Base-by-base conservation (phyloP, 2,113 vertebrate species). In the Chionomys nivalis region DNA sequence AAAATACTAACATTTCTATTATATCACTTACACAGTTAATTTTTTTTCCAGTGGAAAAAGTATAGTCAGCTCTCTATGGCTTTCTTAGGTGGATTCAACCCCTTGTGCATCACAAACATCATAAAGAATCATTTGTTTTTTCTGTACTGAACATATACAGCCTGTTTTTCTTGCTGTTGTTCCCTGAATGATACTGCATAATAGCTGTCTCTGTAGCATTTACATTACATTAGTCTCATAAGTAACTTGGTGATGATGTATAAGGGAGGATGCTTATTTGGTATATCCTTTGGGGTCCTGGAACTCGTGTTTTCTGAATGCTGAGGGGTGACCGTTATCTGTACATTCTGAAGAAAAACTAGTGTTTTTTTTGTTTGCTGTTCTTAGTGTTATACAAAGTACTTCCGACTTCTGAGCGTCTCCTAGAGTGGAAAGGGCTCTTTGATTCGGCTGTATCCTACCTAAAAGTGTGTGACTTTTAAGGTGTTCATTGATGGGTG, bases 31-130 rank as follows among this genome's bases (percentile, higher is more conserved):
- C 92, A 83, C 73, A 79, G 33, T 79, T 78, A 65, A 76, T 76
- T 82, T 82, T 89, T 89, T 97, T 88, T 24, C 79, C 39, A 88
- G 33, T 88, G 76, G 65, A 55, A 66, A 94, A 94, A 72, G 16
- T 47, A n/a, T 3, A 26, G 61, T 70, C 10, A 91, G 2, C 14
- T 52, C 4, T 86, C 44, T 77, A 11, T 89, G 14, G n/a, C 31
- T 85, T 90, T 72, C 73, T 16, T 83, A 47, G 85, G 19, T 61
- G 81, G 61, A 49, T 70, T 78, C 31, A n/a, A 23, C n/a, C 10
- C 77, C 36, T 16, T 90, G n/a, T 33, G 28, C 24, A 31, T 77
- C 28, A 19, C 19, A 68, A 83, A 75, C 61, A 61, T 52, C n/a
- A 39, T 58, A 73, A 65, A 76, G 33, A 76, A 77, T 55, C 19